phyloP scores from a whole-genome alignment of 1,140 invertebrate species.

The Berghia stephanieae region DNA sequence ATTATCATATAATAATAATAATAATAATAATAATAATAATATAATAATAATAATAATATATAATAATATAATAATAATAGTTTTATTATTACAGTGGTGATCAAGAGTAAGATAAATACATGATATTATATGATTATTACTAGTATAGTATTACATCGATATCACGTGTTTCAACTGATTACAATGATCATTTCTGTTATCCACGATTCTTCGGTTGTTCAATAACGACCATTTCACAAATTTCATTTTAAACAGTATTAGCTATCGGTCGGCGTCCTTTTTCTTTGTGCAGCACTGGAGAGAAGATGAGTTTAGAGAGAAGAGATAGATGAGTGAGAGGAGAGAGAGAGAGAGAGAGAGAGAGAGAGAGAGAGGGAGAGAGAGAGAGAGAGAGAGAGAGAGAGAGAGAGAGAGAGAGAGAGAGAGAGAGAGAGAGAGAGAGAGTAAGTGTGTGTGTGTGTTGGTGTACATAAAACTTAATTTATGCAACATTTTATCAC shows the following conservation, averaged over 20 bases:
- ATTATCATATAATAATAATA: no score
- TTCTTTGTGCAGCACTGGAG: neutral
- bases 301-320: no score
- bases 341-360: constrained; percentile 24
- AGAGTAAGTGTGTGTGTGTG: neutral
- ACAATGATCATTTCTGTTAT: no score
- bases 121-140: neutral
- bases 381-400: constrained; percentile 29
- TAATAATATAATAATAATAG: no score
- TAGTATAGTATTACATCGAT: no score
- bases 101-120: no score
- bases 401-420: constrained; percentile 12
- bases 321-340: neutral
- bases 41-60: no score
- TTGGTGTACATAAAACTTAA: neutral
- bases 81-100: neutral
- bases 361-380: constrained; percentile 22
- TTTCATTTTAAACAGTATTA: neutral
- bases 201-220: no score
- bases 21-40: no score
- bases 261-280: neutral
- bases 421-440: constrained; percentile 9
- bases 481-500: neutral
- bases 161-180: no score
- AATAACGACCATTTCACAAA: neutral